Percentiles rank a stretch among this genome's conserved stretches.
These are phyloP conservation scores for Amblyjoppa fuscipennis DNA, from an alignment of 2,888 invertebrate genomes.

Conservation along the genomic window DNA sequence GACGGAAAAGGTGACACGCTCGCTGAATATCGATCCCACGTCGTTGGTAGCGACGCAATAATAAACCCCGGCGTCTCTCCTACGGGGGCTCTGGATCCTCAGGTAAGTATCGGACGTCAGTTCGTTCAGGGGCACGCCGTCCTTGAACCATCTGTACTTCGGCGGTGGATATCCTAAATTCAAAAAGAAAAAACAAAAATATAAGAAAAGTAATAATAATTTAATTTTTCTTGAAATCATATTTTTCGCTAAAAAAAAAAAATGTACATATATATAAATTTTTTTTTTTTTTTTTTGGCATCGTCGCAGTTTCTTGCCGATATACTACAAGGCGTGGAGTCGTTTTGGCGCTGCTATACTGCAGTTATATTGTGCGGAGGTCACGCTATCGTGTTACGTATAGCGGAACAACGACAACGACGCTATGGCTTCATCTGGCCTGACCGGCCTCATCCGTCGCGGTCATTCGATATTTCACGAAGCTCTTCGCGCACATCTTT, in stretches of 20 bases:
- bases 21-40: constrained; percentile 96
- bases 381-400: constrained; percentile 80
- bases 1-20: constrained; percentile 94
- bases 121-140: constrained; percentile 92
- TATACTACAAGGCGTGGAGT: no score
- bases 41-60: constrained; percentile 96
- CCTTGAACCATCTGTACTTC: constrained; percentile 96
- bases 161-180: constrained; percentile 95
- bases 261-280: neutral
- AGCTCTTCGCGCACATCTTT: constrained; percentile 38
- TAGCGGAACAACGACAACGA: constrained; percentile 59
- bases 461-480: constrained; percentile 78
- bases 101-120: constrained; percentile 93
- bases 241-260: neutral
- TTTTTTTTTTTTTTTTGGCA: neutral
- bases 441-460: constrained; percentile 73
- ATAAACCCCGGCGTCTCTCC: constrained; percentile 95
- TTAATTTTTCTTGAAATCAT: neutral
- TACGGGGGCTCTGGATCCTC: constrained; percentile 92
- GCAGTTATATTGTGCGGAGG: constrained; percentile 71
- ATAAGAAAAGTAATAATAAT: neutral
- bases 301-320: no score
- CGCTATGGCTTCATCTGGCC: constrained; percentile 80
- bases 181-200: neutral
- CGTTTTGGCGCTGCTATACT: constrained; percentile 9